These are phyloP conservation scores for Colaptes auratus DNA, from an alignment of 2,113 vertebrate species.

Conservation along the genomic window DNA sequence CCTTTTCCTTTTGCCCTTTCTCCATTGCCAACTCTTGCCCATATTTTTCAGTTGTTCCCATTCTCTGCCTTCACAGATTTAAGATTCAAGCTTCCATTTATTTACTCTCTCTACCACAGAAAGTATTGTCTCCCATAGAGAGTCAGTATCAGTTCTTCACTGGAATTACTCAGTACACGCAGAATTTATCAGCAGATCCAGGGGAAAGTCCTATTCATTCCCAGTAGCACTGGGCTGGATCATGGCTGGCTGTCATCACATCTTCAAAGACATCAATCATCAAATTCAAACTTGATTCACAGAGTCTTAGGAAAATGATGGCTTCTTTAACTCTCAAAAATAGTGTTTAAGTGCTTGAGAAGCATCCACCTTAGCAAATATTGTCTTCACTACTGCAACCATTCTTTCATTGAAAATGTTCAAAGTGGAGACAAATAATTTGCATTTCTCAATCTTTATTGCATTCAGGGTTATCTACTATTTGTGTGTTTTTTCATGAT, in stretches of 20 bases:
- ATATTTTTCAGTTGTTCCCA: not conserved
- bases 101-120: not conserved
- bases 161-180: not conserved
- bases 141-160: not conserved
- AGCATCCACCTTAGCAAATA: not conserved
- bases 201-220: not conserved
- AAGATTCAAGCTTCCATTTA: not conserved
- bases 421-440: not conserved
- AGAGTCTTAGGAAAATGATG: not conserved
- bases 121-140: no score
- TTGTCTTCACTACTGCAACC: not conserved
- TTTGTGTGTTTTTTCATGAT: not conserved
- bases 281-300: not conserved
- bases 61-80: not conserved
- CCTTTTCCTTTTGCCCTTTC: not conserved
- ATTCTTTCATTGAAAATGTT: not conserved
- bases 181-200: not conserved
- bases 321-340: not conserved
- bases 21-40: not conserved
- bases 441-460: not conserved
- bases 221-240: not conserved
- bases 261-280: not conserved
- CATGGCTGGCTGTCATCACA: not conserved
- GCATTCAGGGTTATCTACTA: not conserved
- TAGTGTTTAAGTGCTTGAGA: not conserved